A percentile compares a stretch with the other conserved stretches of the same genome.
Evolutionary conservation across 2,113 vertebrate genomes (phyloP).

Genomic region (Lepus americanus): DNA sequence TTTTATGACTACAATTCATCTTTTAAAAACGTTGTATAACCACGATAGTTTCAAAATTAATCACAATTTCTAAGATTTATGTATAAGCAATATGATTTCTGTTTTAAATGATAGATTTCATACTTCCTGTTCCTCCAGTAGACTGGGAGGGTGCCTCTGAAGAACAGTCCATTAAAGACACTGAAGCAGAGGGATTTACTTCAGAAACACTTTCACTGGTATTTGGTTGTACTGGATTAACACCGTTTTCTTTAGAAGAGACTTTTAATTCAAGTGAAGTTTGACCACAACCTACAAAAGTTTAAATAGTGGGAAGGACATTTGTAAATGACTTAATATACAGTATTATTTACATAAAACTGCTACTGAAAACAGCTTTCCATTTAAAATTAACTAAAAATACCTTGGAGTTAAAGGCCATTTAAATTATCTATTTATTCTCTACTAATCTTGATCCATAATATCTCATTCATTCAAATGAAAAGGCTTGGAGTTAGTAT

Average conservation of each 20-base stretch:
- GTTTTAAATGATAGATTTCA: slow-evolving; percentile 45
- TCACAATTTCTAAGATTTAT: slow-evolving; percentile 55
- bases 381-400: slow-evolving; percentile 67
- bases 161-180: slow-evolving; percentile 48
- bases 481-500: slow-evolving; percentile 13
- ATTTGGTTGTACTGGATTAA: slow-evolving; percentile 86
- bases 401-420: neutral
- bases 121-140: slow-evolving; percentile 69
- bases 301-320: slow-evolving; percentile 64
- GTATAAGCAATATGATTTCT: neutral
- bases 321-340: slow-evolving; percentile 42
- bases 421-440: neutral
- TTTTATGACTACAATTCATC: slow-evolving; percentile 54
- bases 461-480: neutral
- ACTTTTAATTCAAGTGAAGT: slow-evolving; percentile 81
- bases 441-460: neutral
- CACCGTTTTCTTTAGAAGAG: slow-evolving; percentile 78
- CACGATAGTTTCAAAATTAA: slow-evolving; percentile 39
- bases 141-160: slow-evolving; percentile 15
- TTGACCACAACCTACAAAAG: slow-evolving; percentile 55
- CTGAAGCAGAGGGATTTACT: slow-evolving; percentile 38
- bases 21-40: neutral
- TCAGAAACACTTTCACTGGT: slow-evolving; percentile 77
- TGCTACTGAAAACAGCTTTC: slow-evolving; percentile 58
- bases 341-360: slow-evolving; percentile 39